Evolutionary conservation across 2,888 invertebrate genomes (phyloP), one percentile per base, ranked within the genome.

Genomic region (Phymatocera aterrima): DNA sequence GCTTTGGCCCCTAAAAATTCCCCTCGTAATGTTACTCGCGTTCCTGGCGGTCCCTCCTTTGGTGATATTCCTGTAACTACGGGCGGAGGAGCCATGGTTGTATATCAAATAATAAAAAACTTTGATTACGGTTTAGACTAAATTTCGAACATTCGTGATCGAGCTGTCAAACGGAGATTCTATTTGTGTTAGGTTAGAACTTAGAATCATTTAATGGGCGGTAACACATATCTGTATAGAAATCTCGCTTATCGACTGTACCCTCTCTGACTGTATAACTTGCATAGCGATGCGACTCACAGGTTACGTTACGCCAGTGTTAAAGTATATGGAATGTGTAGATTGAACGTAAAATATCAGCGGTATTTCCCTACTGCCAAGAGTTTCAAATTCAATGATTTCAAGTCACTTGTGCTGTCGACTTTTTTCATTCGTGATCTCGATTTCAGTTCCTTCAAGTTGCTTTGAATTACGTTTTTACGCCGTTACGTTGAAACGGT

Each of bases 21-120:
- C 80, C 99, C 98, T 83, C 99, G 93, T 87, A 99, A 97, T 28
- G 96, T 98, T 0, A 99, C 96, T 85, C 97, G 94, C 0, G 99
- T 99, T 8, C 99, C 99, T 10, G 99, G 99, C 57, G 98, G 97
- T 0, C 99, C 99, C 92, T 99, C 99, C 88, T 98, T 99, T 0
- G 99, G 99, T 3, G 99, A 99, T 81, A 99, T 94, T 31, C 99
- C 99, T 60, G 98, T 98, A 21, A 99, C 98, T 78, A 97, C 95
- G 10, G 97, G 97, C 82, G 95, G 95, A 80, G 95, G 95, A 77
- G 94, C 94, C 95, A 95, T 95, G 78, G 18, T 3, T 18, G 37
- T 21, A 18, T 40, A 37, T 0, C 18, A 28, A 57, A 15, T 18
- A 57, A 57, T 12, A 10, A 0, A 24, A 1, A 57, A 57, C 21